A percentile compares a stretch with the other conserved stretches of the same genome.
Evolutionary conservation across 2,797 vertebrate genomes (phyloP).

Genomic region (Peromyscus melanophrys): DNA sequence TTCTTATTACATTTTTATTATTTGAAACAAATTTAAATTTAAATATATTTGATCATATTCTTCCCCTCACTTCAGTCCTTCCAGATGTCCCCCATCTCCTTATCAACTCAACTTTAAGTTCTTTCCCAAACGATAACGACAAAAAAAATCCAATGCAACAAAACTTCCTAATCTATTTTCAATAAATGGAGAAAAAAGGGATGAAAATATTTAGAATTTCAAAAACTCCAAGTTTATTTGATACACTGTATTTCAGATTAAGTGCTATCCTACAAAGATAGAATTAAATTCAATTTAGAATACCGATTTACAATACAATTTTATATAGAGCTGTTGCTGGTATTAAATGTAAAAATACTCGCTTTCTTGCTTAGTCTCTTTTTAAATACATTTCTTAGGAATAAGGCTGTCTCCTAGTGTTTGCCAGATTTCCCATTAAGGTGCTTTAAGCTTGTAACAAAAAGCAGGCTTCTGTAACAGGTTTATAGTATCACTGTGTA

Average conservation of each 20-base stretch:
- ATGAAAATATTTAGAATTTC: neutral
- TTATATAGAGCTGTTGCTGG: neutral
- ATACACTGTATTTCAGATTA: neutral
- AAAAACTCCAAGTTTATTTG: neutral
- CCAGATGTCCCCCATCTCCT: neutral
- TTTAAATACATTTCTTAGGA: neutral
- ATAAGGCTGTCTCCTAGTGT: neutral
- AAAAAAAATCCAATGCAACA: neutral
- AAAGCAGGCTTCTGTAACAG: neutral
- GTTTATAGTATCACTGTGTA: neutral
- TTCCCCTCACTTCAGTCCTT: neutral
- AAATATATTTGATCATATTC: neutral
- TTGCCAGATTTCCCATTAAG: slow-evolving; percentile 27
- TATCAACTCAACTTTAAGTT: neutral
- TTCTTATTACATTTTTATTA: neutral
- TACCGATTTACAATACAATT: neutral
- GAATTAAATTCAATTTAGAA: neutral
- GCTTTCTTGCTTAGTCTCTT: neutral
- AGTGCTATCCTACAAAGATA: neutral
- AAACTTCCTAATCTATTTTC: neutral
- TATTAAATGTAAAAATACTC: neutral
- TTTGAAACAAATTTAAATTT: neutral
- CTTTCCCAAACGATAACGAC: neutral
- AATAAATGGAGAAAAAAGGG: neutral
- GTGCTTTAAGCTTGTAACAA: neutral